Conservation (phyloP, 2,888 invertebrate genomes). For the Apodemia zela region DNA sequence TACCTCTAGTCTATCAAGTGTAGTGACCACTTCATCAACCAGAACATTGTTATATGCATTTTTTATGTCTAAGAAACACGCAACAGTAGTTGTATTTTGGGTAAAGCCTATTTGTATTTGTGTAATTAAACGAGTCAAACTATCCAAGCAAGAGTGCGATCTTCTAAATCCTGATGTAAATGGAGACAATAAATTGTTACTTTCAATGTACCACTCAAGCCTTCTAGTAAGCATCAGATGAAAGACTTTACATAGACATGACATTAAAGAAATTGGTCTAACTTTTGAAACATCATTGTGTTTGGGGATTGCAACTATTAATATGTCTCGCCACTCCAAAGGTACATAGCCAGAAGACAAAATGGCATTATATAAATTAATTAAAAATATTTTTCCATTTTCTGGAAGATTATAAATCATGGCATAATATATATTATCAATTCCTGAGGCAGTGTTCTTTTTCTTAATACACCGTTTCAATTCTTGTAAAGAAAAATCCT, state of each 20-base stretch:
- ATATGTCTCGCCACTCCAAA: slow-evolving; percentile 14
- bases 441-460: slow-evolving; percentile 13
- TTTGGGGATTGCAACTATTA: slow-evolving; percentile 16
- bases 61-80: slow-evolving; percentile 29
- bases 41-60: slow-evolving; percentile 27
- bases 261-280: slow-evolving; percentile 18
- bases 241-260: slow-evolving; percentile 20
- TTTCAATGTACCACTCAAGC: neutral
- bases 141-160: slow-evolving; percentile 23
- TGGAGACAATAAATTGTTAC: slow-evolving; percentile 14
- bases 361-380: slow-evolving; percentile 1
- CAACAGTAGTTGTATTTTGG: slow-evolving; percentile 22
- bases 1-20: slow-evolving; percentile 22
- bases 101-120: slow-evolving; percentile 21
- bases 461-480: slow-evolving; percentile 11
- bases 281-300: neutral
- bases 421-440: slow-evolving; percentile 16
- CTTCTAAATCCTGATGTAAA: slow-evolving; percentile 23
- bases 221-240: neutral
- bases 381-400: neutral
- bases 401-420: slow-evolving; percentile 1
- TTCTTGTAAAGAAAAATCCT: neutral
- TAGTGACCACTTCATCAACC: slow-evolving; percentile 13
- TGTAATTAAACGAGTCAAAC: slow-evolving; percentile 21
- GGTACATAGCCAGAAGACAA: neutral